phyloP scores from a whole-genome alignment of 2,888 invertebrate species.

The Calliscelio sp. region DNA sequence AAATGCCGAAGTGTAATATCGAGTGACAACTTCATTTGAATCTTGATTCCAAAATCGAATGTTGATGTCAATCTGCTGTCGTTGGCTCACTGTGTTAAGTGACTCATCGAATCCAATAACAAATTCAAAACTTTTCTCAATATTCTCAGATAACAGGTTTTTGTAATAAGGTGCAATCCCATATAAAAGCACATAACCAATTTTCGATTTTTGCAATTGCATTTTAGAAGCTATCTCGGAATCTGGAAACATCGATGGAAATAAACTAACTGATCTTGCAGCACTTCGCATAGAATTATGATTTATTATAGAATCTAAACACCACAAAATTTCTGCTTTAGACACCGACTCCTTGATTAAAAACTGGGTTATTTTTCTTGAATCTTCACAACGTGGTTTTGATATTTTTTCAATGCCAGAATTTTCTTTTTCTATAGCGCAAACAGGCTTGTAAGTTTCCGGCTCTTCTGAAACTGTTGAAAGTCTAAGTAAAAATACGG shows the following conservation, averaged over 20 bases:
- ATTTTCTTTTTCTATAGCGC: no score
- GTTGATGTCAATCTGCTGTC: constrained; percentile 77
- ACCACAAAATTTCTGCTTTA: constrained; percentile 58
- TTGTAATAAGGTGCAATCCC: constrained; percentile 35
- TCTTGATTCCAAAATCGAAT: constrained; percentile 75
- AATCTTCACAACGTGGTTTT: neutral
- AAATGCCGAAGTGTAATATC: constrained; percentile 76
- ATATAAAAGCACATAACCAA: constrained; percentile 6
- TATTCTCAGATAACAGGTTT: neutral
- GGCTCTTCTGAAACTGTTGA: no score
- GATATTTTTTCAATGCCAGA: neutral
- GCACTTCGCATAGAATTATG: constrained; percentile 43
- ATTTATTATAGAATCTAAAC: constrained; percentile 29
- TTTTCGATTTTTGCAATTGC: constrained; percentile 55
- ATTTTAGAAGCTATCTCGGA: constrained; percentile 65
- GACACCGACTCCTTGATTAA: constrained; percentile 25
- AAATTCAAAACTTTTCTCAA: constrained; percentile 19
- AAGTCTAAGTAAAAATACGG: no score
- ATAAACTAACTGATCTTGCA: constrained; percentile 37
- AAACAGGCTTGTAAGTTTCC: no score
- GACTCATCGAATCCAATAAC: constrained; percentile 73
- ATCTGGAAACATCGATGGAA: constrained; percentile 66
- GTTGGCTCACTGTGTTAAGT: constrained; percentile 73
- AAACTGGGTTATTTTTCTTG: neutral
- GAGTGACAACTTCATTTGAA: constrained; percentile 65